phyloP scores from a whole-genome alignment of 2,113 vertebrate genomes.

The Tachuris rubrigastra region DNA sequence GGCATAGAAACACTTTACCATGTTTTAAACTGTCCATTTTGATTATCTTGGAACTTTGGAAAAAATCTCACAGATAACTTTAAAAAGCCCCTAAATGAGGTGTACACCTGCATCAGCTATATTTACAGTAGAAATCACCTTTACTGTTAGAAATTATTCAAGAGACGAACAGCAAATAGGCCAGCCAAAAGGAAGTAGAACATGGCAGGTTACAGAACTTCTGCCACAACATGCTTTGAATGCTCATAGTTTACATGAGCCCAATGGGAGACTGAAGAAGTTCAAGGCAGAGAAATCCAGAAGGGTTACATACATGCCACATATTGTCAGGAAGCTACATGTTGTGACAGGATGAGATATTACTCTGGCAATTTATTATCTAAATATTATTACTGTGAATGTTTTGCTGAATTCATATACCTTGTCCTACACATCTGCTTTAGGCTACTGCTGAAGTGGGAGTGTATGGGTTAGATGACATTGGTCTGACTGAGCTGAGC shows the following conservation, averaged over 20 bases:
- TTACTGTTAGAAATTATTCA: neutral
- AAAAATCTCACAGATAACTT: neutral
- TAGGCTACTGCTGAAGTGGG: neutral
- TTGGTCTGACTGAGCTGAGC: neutral
- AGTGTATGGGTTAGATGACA: accelerated
- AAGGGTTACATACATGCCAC: neutral
- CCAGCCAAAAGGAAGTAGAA: neutral
- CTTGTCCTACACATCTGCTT: neutral
- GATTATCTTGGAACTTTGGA: neutral
- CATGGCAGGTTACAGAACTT: neutral
- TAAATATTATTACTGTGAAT: too few species aligned
- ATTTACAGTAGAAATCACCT: neutral
- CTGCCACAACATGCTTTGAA: neutral
- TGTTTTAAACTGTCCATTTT: neutral
- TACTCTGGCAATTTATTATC: too few species aligned
- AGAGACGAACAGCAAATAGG: neutral
- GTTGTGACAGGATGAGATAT: neutral
- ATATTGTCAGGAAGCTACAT: neutral
- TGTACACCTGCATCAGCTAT: accelerated
- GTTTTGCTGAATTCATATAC: neutral
- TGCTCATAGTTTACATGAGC: neutral
- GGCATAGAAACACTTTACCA: neutral
- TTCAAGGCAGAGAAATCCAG: neutral
- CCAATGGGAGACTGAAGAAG: neutral
- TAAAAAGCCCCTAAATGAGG: neutral